These are phyloP conservation scores for Dynastes hyllus DNA, from an alignment of 2,888 invertebrate genomes.

Conservation along the genomic window DNA sequence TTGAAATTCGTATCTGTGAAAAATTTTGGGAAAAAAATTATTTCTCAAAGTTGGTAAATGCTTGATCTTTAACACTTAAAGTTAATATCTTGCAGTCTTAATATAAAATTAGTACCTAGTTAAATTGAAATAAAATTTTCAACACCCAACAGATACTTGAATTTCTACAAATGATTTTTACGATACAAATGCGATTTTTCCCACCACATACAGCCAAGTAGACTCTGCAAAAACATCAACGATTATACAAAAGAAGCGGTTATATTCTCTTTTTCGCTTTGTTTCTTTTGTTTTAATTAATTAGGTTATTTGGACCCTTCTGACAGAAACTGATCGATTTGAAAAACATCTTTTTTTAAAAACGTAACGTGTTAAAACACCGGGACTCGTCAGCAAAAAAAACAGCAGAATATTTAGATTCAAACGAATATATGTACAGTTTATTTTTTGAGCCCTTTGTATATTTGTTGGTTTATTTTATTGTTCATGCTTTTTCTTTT, in stretches of 20 bases:
- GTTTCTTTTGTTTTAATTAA: slow-evolving; percentile 8
- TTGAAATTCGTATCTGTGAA: too few species aligned
- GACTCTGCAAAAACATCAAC: slow-evolving; percentile 29
- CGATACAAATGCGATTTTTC: slow-evolving; percentile 6
- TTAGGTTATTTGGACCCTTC: slow-evolving; percentile 68
- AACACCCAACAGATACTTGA: too few species aligned
- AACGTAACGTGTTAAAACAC: slow-evolving; percentile 61
- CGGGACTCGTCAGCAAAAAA: slow-evolving; percentile 40
- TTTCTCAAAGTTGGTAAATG: too few species aligned
- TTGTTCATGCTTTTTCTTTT: too few species aligned
- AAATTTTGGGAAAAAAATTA: too few species aligned
- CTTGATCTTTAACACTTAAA: too few species aligned
- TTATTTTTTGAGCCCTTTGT: too few species aligned
- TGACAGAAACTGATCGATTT: slow-evolving; percentile 59
- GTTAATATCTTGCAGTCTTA: too few species aligned
- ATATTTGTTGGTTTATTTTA: too few species aligned
- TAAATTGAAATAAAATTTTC: too few species aligned
- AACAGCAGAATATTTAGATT: neutral
- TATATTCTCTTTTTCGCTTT: slow-evolving; percentile 3
- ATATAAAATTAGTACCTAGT: too few species aligned
- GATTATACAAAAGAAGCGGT: slow-evolving; percentile 27
- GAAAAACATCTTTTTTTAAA: neutral
- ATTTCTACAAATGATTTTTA: too few species aligned
- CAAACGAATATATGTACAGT: neutral
- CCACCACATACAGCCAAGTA: neutral